phyloP scores from a whole-genome alignment of 2,797 vertebrate genomes.

The Tarsius wallacei region DNA sequence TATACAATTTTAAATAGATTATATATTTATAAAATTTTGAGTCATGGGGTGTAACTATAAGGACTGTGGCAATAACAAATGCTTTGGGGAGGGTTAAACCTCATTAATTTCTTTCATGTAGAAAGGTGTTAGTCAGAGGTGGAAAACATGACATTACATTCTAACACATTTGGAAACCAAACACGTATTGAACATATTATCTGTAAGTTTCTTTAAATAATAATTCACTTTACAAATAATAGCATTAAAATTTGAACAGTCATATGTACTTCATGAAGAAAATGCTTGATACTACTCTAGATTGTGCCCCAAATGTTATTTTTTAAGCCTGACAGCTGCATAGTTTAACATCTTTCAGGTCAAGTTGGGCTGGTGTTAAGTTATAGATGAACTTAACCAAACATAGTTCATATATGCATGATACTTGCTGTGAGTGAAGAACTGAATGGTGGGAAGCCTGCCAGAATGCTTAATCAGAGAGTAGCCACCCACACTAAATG shows the following conservation, averaged over 20 bases:
- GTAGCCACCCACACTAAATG: background rate
- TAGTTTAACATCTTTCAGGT: slow-evolving; percentile 73
- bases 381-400: slow-evolving; percentile 67
- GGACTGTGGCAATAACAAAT: background rate
- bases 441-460: slow-evolving; percentile 51
- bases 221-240: slow-evolving; percentile 63
- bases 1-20: slow-evolving; percentile 23
- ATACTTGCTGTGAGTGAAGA: slow-evolving; percentile 59
- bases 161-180: slow-evolving; percentile 70
- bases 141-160: slow-evolving; percentile 40
- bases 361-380: slow-evolving; percentile 61
- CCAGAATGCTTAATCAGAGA: slow-evolving; percentile 45
- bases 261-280: slow-evolving; percentile 43
- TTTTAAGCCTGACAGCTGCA: slow-evolving; percentile 67
- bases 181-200: background rate
- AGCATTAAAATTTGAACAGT: slow-evolving; percentile 71
- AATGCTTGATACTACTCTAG: slow-evolving; percentile 66
- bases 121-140: slow-evolving; percentile 42
- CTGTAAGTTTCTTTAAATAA: slow-evolving; percentile 77
- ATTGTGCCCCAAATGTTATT: background rate
- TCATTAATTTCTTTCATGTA: slow-evolving; percentile 31
- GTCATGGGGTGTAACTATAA: background rate
- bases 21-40: background rate
- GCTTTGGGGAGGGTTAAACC: background rate
- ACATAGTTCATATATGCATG: slow-evolving; percentile 63